These are phyloP conservation scores for Drosophila chauvacae DNA, from an alignment of 1,140 invertebrate species.

Conservation along the genomic window DNA sequence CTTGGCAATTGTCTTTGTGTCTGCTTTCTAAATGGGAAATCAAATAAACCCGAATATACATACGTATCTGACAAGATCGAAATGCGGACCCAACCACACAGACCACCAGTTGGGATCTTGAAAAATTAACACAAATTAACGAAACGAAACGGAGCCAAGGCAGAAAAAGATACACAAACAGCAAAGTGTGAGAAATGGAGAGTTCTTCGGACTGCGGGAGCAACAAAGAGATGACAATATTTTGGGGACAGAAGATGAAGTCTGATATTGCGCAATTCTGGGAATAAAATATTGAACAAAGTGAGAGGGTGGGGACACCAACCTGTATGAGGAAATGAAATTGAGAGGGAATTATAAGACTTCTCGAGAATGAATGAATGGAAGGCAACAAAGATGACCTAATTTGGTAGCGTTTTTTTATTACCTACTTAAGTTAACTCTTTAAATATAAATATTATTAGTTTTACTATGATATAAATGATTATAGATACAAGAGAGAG, in stretches of 20 bases:
- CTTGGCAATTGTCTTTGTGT: slow-evolving; percentile 73
- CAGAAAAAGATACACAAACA: slow-evolving; percentile 39
- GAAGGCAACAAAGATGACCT: slow-evolving; percentile 1
- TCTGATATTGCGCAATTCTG: slow-evolving; percentile 31
- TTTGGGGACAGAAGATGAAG: slow-evolving; percentile 12
- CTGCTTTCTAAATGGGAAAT: slow-evolving; percentile 75
- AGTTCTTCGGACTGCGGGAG: slow-evolving; percentile 37
- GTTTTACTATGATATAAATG: not conserved
- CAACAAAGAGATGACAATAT: slow-evolving; percentile 27
- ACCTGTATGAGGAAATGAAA: slow-evolving; percentile 19
- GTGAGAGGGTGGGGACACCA: not conserved
- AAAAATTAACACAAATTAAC: slow-evolving; percentile 81
- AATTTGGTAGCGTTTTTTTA: not conserved
- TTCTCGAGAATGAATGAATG: not conserved
- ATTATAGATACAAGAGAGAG: not conserved
- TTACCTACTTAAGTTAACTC: too few species aligned
- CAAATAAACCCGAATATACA: slow-evolving; percentile 67
- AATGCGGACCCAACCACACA: slow-evolving; percentile 12
- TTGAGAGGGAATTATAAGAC: slow-evolving; percentile 4
- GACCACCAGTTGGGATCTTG: slow-evolving; percentile 68
- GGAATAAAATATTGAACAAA: slow-evolving; percentile 13
- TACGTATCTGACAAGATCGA: slow-evolving; percentile 41
- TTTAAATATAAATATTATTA: not conserved
- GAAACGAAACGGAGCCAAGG: slow-evolving; percentile 31
- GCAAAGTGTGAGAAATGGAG: slow-evolving; percentile 42